Base-by-base conservation (phyloP, 2,113 vertebrate species). In the Tilapia sparmanii region DNA sequence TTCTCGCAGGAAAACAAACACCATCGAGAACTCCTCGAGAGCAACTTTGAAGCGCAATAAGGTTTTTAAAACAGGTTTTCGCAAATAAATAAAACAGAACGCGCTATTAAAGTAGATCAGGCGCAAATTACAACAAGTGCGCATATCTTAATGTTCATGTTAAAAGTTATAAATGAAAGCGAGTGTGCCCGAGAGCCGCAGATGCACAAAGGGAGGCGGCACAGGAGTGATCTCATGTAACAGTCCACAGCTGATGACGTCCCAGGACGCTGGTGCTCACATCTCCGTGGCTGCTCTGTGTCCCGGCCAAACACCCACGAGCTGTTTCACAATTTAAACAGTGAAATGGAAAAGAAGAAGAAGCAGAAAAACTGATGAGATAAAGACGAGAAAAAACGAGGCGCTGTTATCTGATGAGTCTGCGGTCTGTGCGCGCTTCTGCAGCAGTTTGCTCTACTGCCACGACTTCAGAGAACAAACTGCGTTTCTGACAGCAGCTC, bases 391-490 rank as follows among this genome's bases (percentile, higher is more conserved):
- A 31, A 29, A 38, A 54, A 54, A 22, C 5, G 29, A 38, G 5
- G 53, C 6, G 71, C 12, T 33, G 29, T 89, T 59, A 35, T 84
- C 38, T 79, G 71, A 80, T 47, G 5, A 10, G 16, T 53, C 82
- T 82, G 82, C 57, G 87, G 93, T 89, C 11, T 73, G 80, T 86
- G 83, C 24, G 89, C 78, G 18, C 63, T 22, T 54, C 82, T 15
- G 22, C 71, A 24, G 47, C 15, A 19, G 8, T 7, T 47, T 50
- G 19, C 3, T 19, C 26, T 2, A 47, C 29, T 73, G 61, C 16
- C 33, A 33, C 35, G 10, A 33, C 24, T n/a, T n/a, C 53, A 12
- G 26, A 40, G 33, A 12, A 68, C 7, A 38, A 6, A 52, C n/a
- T 10, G 55, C 22, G 53, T 3, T 66, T 66, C 31, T 38, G 82